These are phyloP conservation scores for Prunella fulvescens DNA, from an alignment of 2,113 vertebrate species.

Conservation along the genomic window DNA sequence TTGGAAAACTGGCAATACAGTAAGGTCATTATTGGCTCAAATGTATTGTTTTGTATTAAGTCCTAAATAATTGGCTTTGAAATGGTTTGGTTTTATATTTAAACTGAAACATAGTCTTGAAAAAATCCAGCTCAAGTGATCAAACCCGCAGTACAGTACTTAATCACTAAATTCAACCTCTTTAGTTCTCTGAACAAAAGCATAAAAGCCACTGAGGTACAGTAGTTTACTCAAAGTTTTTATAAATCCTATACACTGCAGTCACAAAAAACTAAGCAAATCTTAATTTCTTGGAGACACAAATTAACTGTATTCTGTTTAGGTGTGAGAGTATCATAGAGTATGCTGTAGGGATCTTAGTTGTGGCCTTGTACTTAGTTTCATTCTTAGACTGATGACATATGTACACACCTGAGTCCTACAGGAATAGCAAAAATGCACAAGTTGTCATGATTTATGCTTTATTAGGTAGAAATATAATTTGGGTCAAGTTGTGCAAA, in stretches of 20 bases:
- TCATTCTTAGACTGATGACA: not conserved
- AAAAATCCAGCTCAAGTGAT: not conserved
- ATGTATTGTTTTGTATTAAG: not conserved
- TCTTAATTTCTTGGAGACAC: not conserved
- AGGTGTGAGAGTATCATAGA: not conserved
- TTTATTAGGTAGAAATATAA: not conserved
- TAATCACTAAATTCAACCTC: not conserved
- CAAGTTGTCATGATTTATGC: not conserved
- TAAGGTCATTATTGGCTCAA: not conserved
- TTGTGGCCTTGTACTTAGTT: accelerated
- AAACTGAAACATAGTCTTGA: not conserved
- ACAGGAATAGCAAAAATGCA: not conserved
- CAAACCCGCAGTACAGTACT: not conserved
- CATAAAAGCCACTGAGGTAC: not conserved
- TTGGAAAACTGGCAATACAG: not conserved
- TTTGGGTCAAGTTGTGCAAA: not conserved
- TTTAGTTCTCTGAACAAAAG: not conserved
- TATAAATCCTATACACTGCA: not conserved
- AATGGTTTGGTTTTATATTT: not conserved
- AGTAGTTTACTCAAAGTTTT: not conserved
- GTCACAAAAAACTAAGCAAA: not conserved
- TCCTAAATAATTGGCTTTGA: not conserved
- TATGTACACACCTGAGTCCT: not conserved
- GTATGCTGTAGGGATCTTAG: not conserved
- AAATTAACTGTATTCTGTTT: not conserved